A percentile compares a stretch with the other conserved stretches of the same genome.
These are phyloP conservation scores for Merops nubicus DNA, from an alignment of 2,113 vertebrate species.

Conservation along the genomic window DNA sequence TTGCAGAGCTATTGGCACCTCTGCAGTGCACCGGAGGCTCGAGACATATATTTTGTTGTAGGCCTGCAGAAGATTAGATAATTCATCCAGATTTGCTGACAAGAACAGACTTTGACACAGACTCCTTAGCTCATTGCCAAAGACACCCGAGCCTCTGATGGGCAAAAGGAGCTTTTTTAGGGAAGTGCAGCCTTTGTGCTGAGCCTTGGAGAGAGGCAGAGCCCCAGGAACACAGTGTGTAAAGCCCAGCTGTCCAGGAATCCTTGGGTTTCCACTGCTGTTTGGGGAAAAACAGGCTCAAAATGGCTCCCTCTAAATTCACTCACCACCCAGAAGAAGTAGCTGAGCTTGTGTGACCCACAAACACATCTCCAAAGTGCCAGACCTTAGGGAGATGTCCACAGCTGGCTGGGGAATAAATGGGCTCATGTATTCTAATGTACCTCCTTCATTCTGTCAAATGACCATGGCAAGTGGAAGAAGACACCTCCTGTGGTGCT, in stretches of 20 bases:
- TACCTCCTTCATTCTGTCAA: background rate
- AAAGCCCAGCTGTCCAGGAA: background rate
- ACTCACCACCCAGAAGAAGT: background rate
- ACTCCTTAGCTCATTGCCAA: background rate
- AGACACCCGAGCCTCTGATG: background rate
- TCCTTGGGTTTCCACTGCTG: background rate
- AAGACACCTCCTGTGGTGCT: background rate
- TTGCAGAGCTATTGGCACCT: background rate
- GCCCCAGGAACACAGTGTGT: fast-evolving
- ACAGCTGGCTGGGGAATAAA: background rate
- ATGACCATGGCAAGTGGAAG: background rate
- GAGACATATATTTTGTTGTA: background rate
- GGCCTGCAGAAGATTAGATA: background rate
- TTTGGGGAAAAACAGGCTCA: background rate
- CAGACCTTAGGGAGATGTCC: background rate
- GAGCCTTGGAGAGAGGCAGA: background rate
- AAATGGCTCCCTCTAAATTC: background rate
- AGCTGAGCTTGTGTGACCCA: background rate
- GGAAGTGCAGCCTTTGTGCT: background rate
- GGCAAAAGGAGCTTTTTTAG: background rate
- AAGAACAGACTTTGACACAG: background rate
- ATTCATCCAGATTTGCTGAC: background rate
- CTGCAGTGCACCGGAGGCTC: background rate
- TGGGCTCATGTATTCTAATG: background rate
- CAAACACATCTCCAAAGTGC: background rate